These are phyloP conservation scores for Torymus auratus DNA, from an alignment of 2,888 invertebrate genomes.

Conservation along the genomic window DNA sequence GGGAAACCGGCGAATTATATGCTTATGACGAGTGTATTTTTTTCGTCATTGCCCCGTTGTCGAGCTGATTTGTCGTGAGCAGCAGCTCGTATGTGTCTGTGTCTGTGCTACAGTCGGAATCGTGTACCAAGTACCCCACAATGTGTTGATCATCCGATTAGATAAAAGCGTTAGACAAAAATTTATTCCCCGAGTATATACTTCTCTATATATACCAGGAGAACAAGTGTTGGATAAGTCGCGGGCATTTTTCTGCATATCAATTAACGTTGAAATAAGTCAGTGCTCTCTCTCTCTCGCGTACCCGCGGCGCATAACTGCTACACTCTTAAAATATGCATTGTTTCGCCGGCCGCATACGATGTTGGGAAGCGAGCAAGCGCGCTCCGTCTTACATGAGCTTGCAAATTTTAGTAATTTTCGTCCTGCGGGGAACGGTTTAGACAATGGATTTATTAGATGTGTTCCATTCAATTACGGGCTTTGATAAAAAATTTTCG, in stretches of 20 bases:
- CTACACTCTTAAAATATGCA: conserved; percentile 40
- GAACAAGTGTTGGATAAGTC: conserved; percentile 51
- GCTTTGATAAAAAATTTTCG: too few species aligned
- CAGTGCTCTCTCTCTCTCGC: background rate
- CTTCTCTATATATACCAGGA: background rate
- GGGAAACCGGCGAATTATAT: conserved; percentile 39
- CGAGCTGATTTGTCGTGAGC: conserved; percentile 50
- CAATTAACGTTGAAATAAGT: conserved; percentile 49
- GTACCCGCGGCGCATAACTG: background rate
- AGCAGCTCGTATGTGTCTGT: background rate
- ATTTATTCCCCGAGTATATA: conserved; percentile 8
- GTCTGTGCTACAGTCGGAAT: too few species aligned
- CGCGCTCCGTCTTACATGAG: conserved; percentile 8
- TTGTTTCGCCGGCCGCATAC: conserved; percentile 30
- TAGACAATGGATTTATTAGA: too few species aligned
- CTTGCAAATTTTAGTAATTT: conserved; percentile 48
- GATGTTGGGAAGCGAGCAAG: conserved; percentile 15
- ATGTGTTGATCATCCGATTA: conserved; percentile 50
- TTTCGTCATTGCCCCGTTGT: background rate
- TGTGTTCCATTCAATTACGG: too few species aligned
- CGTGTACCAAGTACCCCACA: background rate
- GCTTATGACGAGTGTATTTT: conserved; percentile 11
- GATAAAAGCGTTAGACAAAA: conserved; percentile 43
- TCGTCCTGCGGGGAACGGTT: too few species aligned
- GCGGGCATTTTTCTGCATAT: conserved; percentile 51